A percentile compares a stretch with the other conserved stretches of the same genome.
Conservation (phyloP, 2,113 vertebrate genomes). For the Clarias magur region DNA sequence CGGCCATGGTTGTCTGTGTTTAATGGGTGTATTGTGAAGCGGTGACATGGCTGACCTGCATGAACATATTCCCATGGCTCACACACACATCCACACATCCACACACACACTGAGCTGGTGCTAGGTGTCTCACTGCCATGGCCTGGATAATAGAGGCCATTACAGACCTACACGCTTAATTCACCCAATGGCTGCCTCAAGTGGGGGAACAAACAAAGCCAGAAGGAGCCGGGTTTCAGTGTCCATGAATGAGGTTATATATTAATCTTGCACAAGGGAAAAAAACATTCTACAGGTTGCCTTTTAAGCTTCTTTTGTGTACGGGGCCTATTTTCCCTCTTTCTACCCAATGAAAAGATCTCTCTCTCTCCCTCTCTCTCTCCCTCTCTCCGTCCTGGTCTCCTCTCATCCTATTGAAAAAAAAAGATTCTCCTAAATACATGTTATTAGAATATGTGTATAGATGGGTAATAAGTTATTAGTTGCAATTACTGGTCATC, state of each 20-base stretch:
- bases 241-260: constrained; percentile 76
- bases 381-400: constrained; percentile 19
- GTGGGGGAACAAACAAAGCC: constrained; percentile 75
- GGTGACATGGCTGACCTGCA: constrained; percentile 31
- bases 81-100: not conserved
- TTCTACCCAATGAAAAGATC: constrained; percentile 71
- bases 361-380: constrained; percentile 50
- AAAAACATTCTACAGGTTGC: constrained; percentile 81
- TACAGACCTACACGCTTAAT: constrained; percentile 66
- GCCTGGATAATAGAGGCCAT: constrained; percentile 55
- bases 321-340: constrained; percentile 71
- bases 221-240: constrained; percentile 70
- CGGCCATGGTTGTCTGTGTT: constrained; percentile 30
- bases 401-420: constrained; percentile 70
- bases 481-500: constrained; percentile 85
- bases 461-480: constrained; percentile 82
- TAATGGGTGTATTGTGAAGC: constrained; percentile 37
- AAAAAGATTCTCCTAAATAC: constrained; percentile 80
- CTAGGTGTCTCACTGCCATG: constrained; percentile 29
- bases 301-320: constrained; percentile 76
- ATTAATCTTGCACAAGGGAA: constrained; percentile 74
- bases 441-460: constrained; percentile 82
- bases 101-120: constrained; percentile 37
- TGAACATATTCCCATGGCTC: constrained; percentile 44
- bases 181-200: constrained; percentile 65